phyloP scores from a whole-genome alignment of 2,797 vertebrate species.

The Eutrigla gurnardus region DNA sequence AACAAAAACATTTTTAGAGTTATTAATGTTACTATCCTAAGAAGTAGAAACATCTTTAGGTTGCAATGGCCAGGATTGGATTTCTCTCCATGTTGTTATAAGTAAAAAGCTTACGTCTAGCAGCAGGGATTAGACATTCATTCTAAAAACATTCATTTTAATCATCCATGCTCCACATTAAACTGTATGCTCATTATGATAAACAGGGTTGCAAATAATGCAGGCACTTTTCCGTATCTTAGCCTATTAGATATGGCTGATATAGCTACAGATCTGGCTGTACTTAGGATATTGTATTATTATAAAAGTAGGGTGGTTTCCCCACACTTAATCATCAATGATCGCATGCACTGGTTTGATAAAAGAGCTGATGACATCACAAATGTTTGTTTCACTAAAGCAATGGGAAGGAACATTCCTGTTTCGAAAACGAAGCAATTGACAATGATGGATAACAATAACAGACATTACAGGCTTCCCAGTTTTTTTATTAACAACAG shows the following conservation, averaged over 20 bases:
- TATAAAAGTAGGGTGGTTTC: no score
- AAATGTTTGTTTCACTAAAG: neutral
- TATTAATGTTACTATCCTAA: neutral
- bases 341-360: neutral
- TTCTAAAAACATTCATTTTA: neutral
- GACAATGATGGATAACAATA: neutral
- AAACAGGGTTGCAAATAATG: no score
- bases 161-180: neutral
- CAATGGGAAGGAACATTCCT: neutral
- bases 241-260: no score
- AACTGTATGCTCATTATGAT: neutral
- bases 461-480: neutral
- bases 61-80: neutral
- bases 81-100: neutral
- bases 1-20: neutral
- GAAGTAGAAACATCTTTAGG: neutral
- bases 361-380: neutral
- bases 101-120: neutral
- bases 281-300: no score
- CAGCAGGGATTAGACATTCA: neutral
- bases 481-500: no score
- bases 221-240: no score
- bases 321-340: no score
- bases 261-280: no score
- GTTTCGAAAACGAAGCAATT: neutral